Percentiles rank a stretch among this genome's conserved stretches.
Evolutionary conservation across 2,888 invertebrate genomes (phyloP).

Genomic region (Campoletis raptor): DNA sequence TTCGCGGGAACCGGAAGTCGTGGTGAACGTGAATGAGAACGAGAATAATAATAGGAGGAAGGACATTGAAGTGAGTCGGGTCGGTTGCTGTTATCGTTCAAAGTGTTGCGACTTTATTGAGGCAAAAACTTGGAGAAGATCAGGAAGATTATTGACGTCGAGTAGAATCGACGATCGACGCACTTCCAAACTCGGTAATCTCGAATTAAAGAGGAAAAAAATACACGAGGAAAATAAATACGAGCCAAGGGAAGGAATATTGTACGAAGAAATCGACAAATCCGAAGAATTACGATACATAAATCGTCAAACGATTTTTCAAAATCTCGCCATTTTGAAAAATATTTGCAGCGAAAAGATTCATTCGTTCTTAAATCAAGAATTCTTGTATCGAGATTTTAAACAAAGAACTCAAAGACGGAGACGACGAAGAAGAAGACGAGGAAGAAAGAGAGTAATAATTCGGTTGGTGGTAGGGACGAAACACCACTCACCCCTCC

Average conservation of each 20-base stretch:
- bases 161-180: conserved; percentile 13
- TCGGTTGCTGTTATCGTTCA: conserved; percentile 43
- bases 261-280: background rate
- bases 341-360: background rate
- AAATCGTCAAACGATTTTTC: background rate
- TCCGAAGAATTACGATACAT: background rate
- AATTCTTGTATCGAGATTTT: conserved; percentile 2
- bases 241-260: background rate
- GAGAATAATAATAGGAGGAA: conserved; percentile 51
- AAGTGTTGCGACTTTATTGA: conserved; percentile 67
- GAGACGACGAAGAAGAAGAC: conserved; percentile 23
- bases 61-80: conserved; percentile 35
- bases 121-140: conserved; percentile 64
- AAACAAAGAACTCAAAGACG: conserved; percentile 30
- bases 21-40: conserved; percentile 38
- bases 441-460: conserved; percentile 13
- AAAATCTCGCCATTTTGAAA: background rate
- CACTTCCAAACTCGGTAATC: background rate
- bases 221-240: background rate
- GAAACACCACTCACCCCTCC: background rate
- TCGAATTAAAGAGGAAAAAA: conserved; percentile 15
- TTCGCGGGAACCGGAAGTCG: conserved; percentile 64
- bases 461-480: conserved; percentile 41
- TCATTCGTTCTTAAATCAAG: background rate
- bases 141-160: background rate